A percentile compares a stretch with the other conserved stretches of the same genome.
Conservation (phyloP, 2,888 invertebrate genomes). For the Gibbula magus region DNA sequence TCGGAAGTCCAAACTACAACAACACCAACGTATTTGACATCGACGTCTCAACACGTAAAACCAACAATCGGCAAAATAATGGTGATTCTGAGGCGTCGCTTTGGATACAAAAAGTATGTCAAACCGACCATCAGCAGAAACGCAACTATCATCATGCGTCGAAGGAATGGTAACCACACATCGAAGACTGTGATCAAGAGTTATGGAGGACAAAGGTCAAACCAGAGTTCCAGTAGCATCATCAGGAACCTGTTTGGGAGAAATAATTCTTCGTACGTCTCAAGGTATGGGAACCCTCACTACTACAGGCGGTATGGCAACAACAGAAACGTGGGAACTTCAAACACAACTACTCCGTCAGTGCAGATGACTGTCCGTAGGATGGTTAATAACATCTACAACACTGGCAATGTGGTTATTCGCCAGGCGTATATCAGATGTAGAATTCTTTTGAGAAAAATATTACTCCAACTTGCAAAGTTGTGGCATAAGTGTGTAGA, state of each 20-base stretch:
- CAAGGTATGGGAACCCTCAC: not conserved
- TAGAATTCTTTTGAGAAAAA: conserved; percentile 31
- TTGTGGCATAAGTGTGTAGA: conserved; percentile 37
- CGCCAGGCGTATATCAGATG: conserved; percentile 24
- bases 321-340: not conserved
- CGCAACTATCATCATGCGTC: not conserved
- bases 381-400: conserved; percentile 31
- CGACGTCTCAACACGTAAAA: not conserved
- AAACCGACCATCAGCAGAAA: not conserved
- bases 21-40: no score
- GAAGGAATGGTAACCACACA: not conserved
- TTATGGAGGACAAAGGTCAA: not conserved
- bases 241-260: no score
- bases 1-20: no score
- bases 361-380: conserved; percentile 21
- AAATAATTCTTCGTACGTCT: no score
- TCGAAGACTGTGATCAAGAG: not conserved
- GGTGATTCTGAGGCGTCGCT: not conserved
- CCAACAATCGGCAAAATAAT: not conserved
- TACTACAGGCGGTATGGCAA: not conserved
- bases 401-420: conserved; percentile 32
- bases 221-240: no score
- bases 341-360: not conserved
- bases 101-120: not conserved
- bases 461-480: conserved; percentile 37